Base-by-base conservation (phyloP, 2,113 vertebrate genomes). In the Vidua macroura region DNA sequence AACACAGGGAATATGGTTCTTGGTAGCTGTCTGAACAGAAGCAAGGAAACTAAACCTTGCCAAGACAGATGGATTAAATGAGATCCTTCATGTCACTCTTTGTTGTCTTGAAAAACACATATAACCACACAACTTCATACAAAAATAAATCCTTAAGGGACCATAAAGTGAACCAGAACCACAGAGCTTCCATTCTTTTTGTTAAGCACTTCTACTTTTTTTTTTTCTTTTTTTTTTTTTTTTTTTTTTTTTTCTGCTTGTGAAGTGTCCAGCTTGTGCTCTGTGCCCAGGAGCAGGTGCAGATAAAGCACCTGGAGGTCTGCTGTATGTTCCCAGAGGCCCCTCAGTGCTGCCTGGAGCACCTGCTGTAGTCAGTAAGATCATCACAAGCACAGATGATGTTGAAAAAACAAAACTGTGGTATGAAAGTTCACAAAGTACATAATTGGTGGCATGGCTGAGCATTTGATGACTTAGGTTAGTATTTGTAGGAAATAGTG, bases 221-320 rank as follows among this genome's bases (percentile, higher is more conserved):
- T 2, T 11, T 39, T 35, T 35, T 35, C 8, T 35, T 35, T 35
- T 35, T 35, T 35, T 35, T 35, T 35, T 35, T 35, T 35, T 35
- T 58, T 20, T 30, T 43, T 82, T n/a, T 1, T 63, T 28, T 87
- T 86, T 95, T 63, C 39, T 75, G 24, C 49, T 39, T 62, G 31
- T n/a, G 44, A 91, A 75, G 17, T 0, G 0, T 44, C 62, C 31
- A 18, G 24, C 27, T 55, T 64, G 8, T 16, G 5, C 18, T n/a
- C 44, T 2, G 1, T 24, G 49, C 64, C 28, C 43, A 81, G 43
- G 10, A 83, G 22, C 4, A 1, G 0, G 0, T 7, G 18, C 14
- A 41, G 63, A 21, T 18, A 30, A 52, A 73, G 39, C 6, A 4
- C 37, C 18, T 39, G 5, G 27, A 85, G 15, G 11, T 43, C 15